Evolutionary conservation across 2,113 vertebrate species (phyloP), one percentile per base, ranked within the genome.

Genomic region (Mastomys coucha): DNA sequence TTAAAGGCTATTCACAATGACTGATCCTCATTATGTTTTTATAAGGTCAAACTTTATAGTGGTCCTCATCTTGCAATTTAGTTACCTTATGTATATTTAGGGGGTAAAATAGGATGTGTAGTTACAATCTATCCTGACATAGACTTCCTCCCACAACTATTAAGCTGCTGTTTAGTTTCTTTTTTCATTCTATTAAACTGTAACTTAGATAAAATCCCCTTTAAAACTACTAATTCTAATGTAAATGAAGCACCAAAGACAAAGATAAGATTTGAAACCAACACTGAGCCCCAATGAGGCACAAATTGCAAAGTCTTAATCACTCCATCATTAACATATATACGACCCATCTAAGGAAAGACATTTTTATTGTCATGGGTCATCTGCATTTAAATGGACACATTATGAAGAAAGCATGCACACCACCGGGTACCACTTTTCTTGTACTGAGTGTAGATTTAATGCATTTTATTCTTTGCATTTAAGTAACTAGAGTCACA

Each of bases 361-460:
- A 93, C 85, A 93, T 90, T 3, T 97, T 92, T 95, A 91, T 95
- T 91, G 26, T 98, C 39, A 56, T 82, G 75, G 49, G 16, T 84
- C 94, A 97, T 96, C 94, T 97, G 96, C 91, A 98, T 98, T 97
- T 97, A 98, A 96, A 97, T 95, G 8, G 85, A 73, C 94, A 20
- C 22, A 95, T 88, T 95, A 80, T 31, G 31, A 89, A 84, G 85
- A 95, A 97, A 96, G 91, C 5, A 95, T 14, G 69, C 84, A 45
- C 5, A 0, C 1, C 31, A 4, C 6, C 1, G 1, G 36, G 45
- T 93, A 96, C 56, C 31, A 36, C 31, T 45, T 69, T 45, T 63
- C 33, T 42, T 45, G 0, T 11, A 53, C 17, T 58, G 56, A 76
- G 19, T 96, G 11, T 76, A 69, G 22, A 33, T 80, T 88, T 82